Conservation (phyloP, 2,113 vertebrate genomes). For the Notarius quadriscutis region DNA sequence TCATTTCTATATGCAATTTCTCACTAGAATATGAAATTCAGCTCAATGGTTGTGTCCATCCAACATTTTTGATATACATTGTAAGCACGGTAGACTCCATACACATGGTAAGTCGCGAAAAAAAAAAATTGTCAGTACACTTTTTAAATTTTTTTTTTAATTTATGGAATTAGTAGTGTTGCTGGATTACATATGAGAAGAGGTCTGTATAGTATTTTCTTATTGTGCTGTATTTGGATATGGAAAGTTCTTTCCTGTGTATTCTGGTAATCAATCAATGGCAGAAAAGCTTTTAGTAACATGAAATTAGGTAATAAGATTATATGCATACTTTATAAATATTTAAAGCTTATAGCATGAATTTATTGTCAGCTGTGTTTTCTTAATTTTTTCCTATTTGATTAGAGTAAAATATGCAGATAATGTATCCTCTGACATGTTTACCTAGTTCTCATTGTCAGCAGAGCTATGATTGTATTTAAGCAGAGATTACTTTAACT, state of each 20-base stretch:
- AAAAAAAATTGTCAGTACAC: neutral
- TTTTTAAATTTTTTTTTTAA: neutral
- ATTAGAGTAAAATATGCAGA: slow-evolving; percentile 32
- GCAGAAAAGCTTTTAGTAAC: slow-evolving; percentile 26
- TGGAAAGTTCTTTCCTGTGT: slow-evolving; percentile 18
- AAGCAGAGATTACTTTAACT: slow-evolving; percentile 13
- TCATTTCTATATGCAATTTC: slow-evolving; percentile 43
- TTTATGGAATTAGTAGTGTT: slow-evolving; percentile 30
- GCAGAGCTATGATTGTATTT: slow-evolving; percentile 34
- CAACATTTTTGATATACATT: slow-evolving; percentile 38
- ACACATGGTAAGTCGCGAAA: neutral
- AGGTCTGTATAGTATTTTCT: slow-evolving; percentile 37
- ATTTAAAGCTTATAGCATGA: slow-evolving; percentile 14
- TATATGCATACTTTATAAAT: slow-evolving; percentile 39
- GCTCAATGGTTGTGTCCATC: slow-evolving; percentile 26
- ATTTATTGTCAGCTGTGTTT: neutral
- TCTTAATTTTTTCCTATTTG: neutral
- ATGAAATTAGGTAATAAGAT: slow-evolving; percentile 22
- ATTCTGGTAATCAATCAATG: slow-evolving; percentile 30
- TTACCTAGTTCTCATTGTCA: slow-evolving; percentile 8
- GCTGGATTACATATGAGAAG: slow-evolving; percentile 21
- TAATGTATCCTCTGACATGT: slow-evolving; percentile 13
- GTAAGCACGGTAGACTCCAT: slow-evolving; percentile 19
- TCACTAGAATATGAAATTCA: slow-evolving; percentile 19
- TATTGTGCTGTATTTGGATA: slow-evolving; percentile 22